Percentiles rank a stretch among this genome's conserved stretches.
Conservation (phyloP, 2,797 vertebrate genomes). For the Sus cebifrons region DNA sequence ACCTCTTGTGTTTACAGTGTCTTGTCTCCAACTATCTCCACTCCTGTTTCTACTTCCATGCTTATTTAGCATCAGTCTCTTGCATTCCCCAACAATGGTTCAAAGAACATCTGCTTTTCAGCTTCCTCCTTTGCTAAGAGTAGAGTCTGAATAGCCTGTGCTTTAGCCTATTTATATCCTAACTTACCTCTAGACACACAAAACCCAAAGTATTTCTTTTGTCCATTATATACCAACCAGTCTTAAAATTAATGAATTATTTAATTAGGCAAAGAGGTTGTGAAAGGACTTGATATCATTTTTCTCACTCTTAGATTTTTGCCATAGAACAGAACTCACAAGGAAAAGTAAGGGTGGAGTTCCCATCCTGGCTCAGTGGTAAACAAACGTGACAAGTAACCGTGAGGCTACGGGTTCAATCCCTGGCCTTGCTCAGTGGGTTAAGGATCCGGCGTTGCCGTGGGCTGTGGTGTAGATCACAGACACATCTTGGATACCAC, state of each 20-base stretch:
- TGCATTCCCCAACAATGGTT: not conserved
- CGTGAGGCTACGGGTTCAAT: too few species aligned
- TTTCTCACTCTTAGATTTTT: not conserved
- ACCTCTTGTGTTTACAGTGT: not conserved
- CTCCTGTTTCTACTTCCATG: not conserved
- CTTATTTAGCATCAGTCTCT: not conserved
- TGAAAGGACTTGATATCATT: not conserved
- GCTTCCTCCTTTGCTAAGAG: not conserved
- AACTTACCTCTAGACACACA: constrained; percentile 34
- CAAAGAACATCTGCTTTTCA: not conserved
- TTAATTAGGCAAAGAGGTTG: not conserved
- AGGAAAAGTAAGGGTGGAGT: not conserved
- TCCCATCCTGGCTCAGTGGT: too few species aligned
- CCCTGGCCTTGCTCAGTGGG: too few species aligned
- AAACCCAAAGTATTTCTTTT: constrained; percentile 27
- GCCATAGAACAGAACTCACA: not conserved
- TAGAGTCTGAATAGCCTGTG: not conserved
- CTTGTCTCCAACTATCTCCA: not conserved
- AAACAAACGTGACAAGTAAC: too few species aligned
- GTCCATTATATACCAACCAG: not conserved
- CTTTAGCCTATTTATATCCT: not conserved
- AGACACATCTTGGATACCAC: too few species aligned
- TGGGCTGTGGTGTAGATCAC: too few species aligned
- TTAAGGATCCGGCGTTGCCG: too few species aligned
- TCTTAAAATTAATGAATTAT: constrained; percentile 4